Evolutionary conservation across 2,888 invertebrate species (phyloP), one percentile per base, ranked within the genome.

Genomic region (Xylocampa areola): DNA sequence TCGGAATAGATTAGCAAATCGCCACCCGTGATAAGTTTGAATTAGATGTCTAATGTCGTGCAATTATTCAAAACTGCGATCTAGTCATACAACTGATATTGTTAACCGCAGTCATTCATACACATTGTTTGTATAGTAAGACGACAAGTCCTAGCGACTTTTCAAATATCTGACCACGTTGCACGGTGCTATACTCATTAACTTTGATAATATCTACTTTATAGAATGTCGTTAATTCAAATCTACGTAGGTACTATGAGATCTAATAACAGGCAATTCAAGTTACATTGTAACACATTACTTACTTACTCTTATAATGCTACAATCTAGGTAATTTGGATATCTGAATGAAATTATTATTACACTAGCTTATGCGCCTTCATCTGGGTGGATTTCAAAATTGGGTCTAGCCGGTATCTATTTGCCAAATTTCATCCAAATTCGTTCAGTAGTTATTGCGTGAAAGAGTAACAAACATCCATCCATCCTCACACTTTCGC

Each of bases 1-100:
- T 55, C 25, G 37, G 47, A 71, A 71, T 76, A 66, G 75, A 76
- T 75, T 59, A 65, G 59, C 50, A 58, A 58, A 69, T 74, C 75
- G 67, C 64, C 64, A 53, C 74, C 58, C 72, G 63, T 73, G 78
- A 79, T 80, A 74, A 61, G 74, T 83, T 85, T 80, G 82, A 85
- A 86, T 85, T 86, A 84, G 79, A 76, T 69, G 78, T 74, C 71
- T 70, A 74, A 71, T 77, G 76, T 75, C 74, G 79, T 77, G 68
- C 61, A 70, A 65, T 60, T 45, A 63, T 47, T 29, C 50, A 47
- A 36, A 65, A 17, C 59, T 32, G 35, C 39, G n/a, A 50, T 50
- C 23, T 35, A 50, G 59, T 64, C 66, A 65, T 59, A 69, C 59
- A 43, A 40, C 49, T 32, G 48, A 49, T 67, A 61, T 54, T 53